phyloP scores from a whole-genome alignment of 2,888 invertebrate species.

The Sussaba pulchella region DNA sequence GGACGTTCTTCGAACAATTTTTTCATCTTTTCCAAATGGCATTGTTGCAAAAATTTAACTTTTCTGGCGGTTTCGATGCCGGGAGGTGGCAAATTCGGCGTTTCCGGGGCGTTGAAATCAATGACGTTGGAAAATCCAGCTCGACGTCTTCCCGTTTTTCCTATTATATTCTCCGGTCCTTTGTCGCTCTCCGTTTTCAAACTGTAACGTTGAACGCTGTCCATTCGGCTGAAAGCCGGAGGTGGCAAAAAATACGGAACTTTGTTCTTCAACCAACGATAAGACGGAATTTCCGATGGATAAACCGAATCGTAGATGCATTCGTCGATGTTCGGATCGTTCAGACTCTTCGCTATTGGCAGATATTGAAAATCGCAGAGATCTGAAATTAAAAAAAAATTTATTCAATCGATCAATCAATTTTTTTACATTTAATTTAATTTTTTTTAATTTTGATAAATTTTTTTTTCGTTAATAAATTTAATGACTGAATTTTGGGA shows the following conservation, averaged over 20 bases:
- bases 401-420: no score
- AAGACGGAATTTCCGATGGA: conserved; percentile 86
- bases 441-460: no score
- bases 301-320: conserved; percentile 88
- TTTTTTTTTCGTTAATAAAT: no score
- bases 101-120: conserved; percentile 87
- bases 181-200: conserved; percentile 79
- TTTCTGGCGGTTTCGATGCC: conserved; percentile 86
- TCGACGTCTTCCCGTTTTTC: conserved; percentile 85
- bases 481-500: no score
- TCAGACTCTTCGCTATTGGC: conserved; percentile 87
- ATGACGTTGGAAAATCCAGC: conserved; percentile 88
- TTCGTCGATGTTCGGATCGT: conserved; percentile 83
- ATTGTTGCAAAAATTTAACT: conserved; percentile 82
- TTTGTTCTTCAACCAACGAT: conserved; percentile 86
- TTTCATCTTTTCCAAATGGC: conserved; percentile 80
- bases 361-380: conserved; percentile 97
- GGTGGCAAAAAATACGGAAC: conserved; percentile 91
- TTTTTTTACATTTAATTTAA: no score
- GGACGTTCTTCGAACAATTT: conserved; percentile 93
- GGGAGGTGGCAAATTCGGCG: conserved; percentile 88
- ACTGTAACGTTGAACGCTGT: conserved; percentile 85
- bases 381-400: no score
- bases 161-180: conserved; percentile 83
- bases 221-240: conserved; percentile 91